Evolutionary conservation across 2,113 vertebrate species (phyloP), one percentile per base, ranked within the genome.

Genomic region (Polypterus bichir): DNA sequence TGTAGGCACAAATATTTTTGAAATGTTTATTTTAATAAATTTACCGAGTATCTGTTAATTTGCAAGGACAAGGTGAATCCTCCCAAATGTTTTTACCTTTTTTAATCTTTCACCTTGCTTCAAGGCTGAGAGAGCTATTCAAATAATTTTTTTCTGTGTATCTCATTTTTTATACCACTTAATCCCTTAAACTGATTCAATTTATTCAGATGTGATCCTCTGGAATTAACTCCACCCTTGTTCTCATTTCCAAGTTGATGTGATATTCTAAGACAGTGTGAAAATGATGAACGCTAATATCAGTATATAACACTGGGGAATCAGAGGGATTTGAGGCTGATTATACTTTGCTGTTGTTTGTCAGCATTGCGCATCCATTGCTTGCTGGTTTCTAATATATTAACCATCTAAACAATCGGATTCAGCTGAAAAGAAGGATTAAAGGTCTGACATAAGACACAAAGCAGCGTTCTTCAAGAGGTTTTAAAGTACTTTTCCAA

Each of bases 111-210:
- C 7, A 44, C 3, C 27, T 44, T 44, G n/a, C 46, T 5, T 57
- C 27, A 9, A 44, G 10, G 56, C 27, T 44, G n/a, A 57, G 56
- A 57, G 56, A 73, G 60, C 56, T 27, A 58, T 46, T 11, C 62
- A 57, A 64, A 64, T 48, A 9, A n/a, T 3, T 11, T 44, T 9
- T 57, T 56, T 57, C 49, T 48, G 9, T 58, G 44, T 45, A 44
- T 57, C 48, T 9, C 9, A 62, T 46, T 48, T 58, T 48, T 64
- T 64, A 56, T 58, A 9, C 47, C 48, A 45, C 56, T 45, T 8
- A 63, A 57, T 48, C 46, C 10, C n/a, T 56, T 56, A 47, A 63
- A 63, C n/a, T 53, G 53, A 54, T 55, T 53, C 53, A 27, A 27
- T 49, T 8, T 48, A 44, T 49, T 49, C 46, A 46, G 5, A 4